Evolutionary conservation across 1,140 invertebrate species (phyloP).

Genomic region (Luehdorfia chinensis): DNA sequence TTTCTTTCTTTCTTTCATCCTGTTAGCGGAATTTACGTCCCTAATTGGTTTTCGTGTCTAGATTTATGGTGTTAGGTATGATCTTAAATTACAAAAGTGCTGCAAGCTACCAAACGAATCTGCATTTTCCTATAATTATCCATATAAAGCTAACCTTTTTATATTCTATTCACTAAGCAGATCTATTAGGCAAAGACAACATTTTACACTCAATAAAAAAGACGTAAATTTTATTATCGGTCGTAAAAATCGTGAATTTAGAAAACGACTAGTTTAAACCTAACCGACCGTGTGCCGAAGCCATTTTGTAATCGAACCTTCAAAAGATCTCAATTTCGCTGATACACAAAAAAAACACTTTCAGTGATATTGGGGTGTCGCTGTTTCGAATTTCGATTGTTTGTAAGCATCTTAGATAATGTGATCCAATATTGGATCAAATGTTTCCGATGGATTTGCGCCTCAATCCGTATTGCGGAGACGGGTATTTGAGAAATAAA

Average conservation of each 20-base stretch:
- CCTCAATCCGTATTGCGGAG: conserved; percentile 8
- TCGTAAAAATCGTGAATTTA: background rate
- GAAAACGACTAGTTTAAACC: background rate
- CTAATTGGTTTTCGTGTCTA: no score
- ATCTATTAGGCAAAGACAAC: no score
- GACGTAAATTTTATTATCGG: background rate
- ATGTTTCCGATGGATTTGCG: conserved; percentile 19
- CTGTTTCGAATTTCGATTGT: conserved; percentile 23
- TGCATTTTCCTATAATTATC: no score
- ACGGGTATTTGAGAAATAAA: background rate
- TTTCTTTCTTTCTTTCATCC: no score
- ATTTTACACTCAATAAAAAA: background rate
- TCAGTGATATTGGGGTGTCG: conserved; percentile 38
- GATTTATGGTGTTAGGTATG: no score
- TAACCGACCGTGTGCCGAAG: no score
- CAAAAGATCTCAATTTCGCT: conserved; percentile 34
- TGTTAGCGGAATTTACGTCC: no score
- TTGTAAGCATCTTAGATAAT: conserved; percentile 21
- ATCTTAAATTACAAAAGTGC: no score
- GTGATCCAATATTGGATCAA: conserved; percentile 28
- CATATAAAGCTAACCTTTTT: no score
- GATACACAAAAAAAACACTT: conserved; percentile 31
- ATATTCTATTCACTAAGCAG: no score
- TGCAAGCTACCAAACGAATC: no score
- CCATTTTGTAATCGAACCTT: conserved; percentile 27